phyloP scores from a whole-genome alignment of 2,888 invertebrate genomes.

The Lasioglossum calceatum region DNA sequence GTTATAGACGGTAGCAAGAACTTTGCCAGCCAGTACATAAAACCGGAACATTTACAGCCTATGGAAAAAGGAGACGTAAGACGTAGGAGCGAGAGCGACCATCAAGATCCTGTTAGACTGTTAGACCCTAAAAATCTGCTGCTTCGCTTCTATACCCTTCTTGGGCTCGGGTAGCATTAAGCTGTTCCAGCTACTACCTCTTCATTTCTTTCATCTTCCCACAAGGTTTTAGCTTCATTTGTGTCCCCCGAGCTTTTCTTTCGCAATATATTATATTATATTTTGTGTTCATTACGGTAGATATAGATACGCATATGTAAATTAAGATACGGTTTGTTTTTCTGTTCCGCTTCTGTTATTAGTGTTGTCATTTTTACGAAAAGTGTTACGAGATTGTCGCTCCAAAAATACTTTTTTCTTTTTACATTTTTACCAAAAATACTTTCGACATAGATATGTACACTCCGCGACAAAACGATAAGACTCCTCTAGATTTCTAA shows the following conservation, averaged over 20 bases:
- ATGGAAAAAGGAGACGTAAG: neutral
- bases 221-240: neutral
- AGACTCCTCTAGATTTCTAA: no score
- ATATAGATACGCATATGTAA: no score
- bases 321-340: no score
- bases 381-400: neutral
- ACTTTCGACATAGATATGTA: no score
- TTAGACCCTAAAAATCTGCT: neutral
- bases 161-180: neutral
- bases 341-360: neutral
- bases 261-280: no score
- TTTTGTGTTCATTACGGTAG: no score
- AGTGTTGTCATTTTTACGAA: neutral
- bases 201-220: neutral
- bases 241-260: no score
- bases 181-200: neutral
- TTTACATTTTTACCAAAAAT: no score
- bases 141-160: neutral
- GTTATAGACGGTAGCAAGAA: constrained; percentile 2
- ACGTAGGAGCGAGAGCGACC: neutral
- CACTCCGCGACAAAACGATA: no score
- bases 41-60: neutral
- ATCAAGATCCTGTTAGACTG: neutral
- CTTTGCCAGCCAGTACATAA: neutral
- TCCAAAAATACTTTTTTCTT: neutral